Evolutionary conservation across 2,888 invertebrate species (phyloP), one percentile per base, ranked within the genome.

Genomic region (Troides oblongomaculatus): DNA sequence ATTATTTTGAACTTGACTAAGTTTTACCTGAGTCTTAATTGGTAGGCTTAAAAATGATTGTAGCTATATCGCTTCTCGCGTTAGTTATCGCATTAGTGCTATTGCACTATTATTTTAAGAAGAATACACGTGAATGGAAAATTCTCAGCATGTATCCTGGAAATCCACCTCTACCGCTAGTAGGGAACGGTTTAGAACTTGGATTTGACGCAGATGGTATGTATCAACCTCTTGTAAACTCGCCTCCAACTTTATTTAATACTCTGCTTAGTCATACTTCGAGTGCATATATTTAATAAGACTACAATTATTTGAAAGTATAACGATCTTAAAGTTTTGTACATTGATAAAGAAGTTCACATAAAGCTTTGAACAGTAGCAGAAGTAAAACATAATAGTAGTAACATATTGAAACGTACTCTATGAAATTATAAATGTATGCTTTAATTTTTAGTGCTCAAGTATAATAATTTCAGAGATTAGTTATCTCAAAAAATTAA

Each of bases 111-210:
- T 72, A 71, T 58, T 57, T 74, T 30, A 74, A 71, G 30, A 78
- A 75, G 68, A 73, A 72, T 36, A 75, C 75, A 5, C 69, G 75
- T 14, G 70, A 72, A 18, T 80, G 80, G 78, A 76, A 78, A 72
- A 70, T 77, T 36, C 71, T 81, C 68, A 75, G 76, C 72, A 75
- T 81, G 75, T 81, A 81, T 79, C 82, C 82, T 14, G 79, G 81
- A 72, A 82, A 81, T 72, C 71, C 73, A 56, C 79, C 83, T 68
- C 76, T 84, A 43, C 81, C 81, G 0, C 58, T 88, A 72, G 79
- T 88, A 73, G 88, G 86, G 62, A 85, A 82, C 77, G 83, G 81
- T 76, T 79, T 86, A 71, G 82, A 84, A 78, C 78, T 83, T 70
- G 80, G 82, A 76, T 82, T 81, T 75, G 78, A 82, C 75, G 77